Conservation (phyloP, 2,113 vertebrate species). For the Perca schrenkii region DNA sequence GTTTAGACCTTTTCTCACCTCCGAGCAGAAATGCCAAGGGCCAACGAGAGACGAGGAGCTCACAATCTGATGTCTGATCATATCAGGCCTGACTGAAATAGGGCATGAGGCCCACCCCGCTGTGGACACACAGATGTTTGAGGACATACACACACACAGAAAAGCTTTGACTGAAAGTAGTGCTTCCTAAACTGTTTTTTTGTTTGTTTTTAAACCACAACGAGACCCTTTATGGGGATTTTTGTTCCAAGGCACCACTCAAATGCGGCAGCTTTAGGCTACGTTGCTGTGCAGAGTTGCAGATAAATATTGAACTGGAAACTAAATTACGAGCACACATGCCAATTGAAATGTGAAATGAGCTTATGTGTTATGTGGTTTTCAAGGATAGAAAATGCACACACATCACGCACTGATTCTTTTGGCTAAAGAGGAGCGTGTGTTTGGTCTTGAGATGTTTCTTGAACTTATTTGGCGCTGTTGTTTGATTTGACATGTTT, state of each 20-base stretch:
- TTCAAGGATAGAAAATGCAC: background rate
- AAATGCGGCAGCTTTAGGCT: background rate
- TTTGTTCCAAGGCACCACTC: background rate
- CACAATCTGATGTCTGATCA: slow-evolving; percentile 77
- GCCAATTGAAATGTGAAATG: background rate
- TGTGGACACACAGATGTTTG: slow-evolving; percentile 60
- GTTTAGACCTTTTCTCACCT: slow-evolving; percentile 80
- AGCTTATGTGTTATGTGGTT: background rate
- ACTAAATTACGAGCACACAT: background rate
- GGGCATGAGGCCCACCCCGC: slow-evolving; percentile 71
- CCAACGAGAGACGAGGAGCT: slow-evolving; percentile 61
- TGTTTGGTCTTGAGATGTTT: background rate
- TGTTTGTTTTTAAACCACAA: background rate
- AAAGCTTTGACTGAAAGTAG: background rate
- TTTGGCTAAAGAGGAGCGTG: background rate
- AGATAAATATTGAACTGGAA: background rate
- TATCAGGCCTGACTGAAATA: slow-evolving; percentile 82
- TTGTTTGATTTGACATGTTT: background rate
- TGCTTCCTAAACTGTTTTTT: background rate
- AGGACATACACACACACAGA: slow-evolving; percentile 10
- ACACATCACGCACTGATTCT: background rate
- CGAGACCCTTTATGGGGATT: background rate
- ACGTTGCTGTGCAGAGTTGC: background rate
- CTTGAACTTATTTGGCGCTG: background rate
- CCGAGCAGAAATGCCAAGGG: slow-evolving; percentile 62